Evolutionary conservation across 1,140 invertebrate genomes (phyloP).

Genomic region (Tetramorium parvispinum): DNA sequence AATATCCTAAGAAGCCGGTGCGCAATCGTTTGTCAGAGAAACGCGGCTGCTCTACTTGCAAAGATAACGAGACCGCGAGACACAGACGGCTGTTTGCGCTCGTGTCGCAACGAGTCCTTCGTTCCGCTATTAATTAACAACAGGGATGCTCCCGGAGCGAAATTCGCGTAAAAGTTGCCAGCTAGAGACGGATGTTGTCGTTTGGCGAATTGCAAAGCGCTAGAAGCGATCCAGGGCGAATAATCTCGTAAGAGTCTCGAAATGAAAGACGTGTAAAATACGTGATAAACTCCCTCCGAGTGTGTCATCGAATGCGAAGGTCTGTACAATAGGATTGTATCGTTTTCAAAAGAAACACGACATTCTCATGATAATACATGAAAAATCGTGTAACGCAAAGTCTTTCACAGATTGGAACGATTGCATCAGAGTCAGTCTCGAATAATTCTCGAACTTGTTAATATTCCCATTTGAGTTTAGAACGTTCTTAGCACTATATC

Average conservation of each 20-base stretch:
- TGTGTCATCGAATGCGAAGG: constrained; percentile 8
- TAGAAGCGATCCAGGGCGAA: not conserved
- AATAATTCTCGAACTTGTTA: not conserved
- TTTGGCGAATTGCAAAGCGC: not conserved
- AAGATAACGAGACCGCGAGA: not conserved
- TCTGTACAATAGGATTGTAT: not conserved
- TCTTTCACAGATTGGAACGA: not conserved
- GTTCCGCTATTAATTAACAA: constrained; percentile 3
- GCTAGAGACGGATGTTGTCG: not conserved
- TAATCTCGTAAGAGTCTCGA: not conserved
- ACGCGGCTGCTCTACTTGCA: not conserved
- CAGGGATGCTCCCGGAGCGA: not conserved
- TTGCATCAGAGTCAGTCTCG: not conserved
- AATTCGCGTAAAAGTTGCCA: not conserved
- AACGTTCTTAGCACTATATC: too few species aligned
- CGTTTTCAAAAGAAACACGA: not conserved
- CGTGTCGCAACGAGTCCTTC: not conserved
- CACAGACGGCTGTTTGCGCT: not conserved
- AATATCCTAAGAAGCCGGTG: constrained; percentile 27
- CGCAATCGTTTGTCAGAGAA: constrained; percentile 6
- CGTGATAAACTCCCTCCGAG: constrained; percentile 56
- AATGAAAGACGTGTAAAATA: constrained; percentile 30
- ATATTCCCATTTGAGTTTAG: not conserved
- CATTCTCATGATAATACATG: not conserved
- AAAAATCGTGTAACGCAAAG: not conserved